Percentiles rank a stretch among this genome's conserved stretches.
Conservation (phyloP, 1,140 invertebrate species). For the Cyclina sinensis region DNA sequence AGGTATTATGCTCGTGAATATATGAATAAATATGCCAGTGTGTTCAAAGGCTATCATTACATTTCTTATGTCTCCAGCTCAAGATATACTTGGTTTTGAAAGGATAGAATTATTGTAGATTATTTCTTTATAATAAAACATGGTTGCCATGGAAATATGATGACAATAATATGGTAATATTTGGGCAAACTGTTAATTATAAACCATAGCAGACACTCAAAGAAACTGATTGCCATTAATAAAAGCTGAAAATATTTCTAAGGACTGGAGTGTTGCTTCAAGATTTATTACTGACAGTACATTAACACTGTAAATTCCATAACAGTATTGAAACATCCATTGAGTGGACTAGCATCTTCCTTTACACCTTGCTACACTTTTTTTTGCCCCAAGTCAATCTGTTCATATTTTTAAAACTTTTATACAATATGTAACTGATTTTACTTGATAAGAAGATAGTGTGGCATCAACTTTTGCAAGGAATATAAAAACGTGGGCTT, state of each 20-base stretch:
- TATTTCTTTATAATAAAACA: constrained; percentile 11
- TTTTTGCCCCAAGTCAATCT: too few species aligned
- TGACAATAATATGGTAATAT: constrained; percentile 4
- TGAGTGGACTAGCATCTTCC: too few species aligned
- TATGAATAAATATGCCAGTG: constrained; percentile 28
- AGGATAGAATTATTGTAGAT: constrained; percentile 30
- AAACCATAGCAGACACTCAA: neutral
- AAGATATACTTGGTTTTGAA: constrained; percentile 25
- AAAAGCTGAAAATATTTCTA: neutral
- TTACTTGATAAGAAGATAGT: too few species aligned
- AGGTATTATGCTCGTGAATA: neutral
- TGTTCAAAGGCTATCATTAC: constrained; percentile 15
- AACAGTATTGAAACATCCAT: too few species aligned
- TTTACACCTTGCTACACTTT: too few species aligned
- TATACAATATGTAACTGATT: too few species aligned
- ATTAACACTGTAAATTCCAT: too few species aligned
- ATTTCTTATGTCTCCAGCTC: constrained; percentile 17
- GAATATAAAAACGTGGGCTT: too few species aligned
- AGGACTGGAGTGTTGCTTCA: neutral
- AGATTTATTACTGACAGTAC: too few species aligned
- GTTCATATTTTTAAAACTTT: too few species aligned
- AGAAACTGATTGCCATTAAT: neutral
- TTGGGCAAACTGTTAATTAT: constrained; percentile 35
- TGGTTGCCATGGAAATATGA: constrained; percentile 4
- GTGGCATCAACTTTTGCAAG: too few species aligned